Base-by-base conservation (phyloP, 2,888 invertebrate species). In the Kryphioiulus occultus region DNA sequence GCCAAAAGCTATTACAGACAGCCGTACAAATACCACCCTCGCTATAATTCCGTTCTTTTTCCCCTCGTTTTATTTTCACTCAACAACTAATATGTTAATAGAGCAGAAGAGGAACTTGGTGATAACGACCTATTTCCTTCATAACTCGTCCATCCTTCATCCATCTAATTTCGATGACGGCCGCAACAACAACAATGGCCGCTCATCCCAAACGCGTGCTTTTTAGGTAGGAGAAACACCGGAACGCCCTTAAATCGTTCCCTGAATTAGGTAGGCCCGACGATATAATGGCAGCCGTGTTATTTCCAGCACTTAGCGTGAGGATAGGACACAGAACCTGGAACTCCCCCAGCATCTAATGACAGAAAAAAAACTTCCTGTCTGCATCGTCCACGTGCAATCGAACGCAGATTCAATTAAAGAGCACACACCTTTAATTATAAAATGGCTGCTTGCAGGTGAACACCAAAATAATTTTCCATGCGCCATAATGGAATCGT, bases 101-200 rank as follows among this genome's bases (percentile, higher is more conserved):
- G 85, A 44, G 39, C 85, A 5, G 44, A 85, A 85, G 42, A 85
- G 85, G 85, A 85, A 85, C 85, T 85, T 39, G 85, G 85, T 26
- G 85, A 85, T 85, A 85, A 85, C 85, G 85, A 85, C 85, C 39
- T 42, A 85, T 85, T 85, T 85, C 85, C 85, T 44, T n/a, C 44
- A 39, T 12, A 39, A 26, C 85, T 22, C 85, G 35, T 85, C 39
- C 85, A 85, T 85, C 85, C 85, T 85, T 85, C 85, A 85, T 85
- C 85, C 85, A 85, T 39, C 85, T 85, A 85, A 85, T 85, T 85
- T 39, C 39, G 44, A 85, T 85, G 85, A 85, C 39, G 85, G 85
- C 85, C 85, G 85, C 39, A 85, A 85, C 85, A 85, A 85, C 85
- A 85, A 78, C 78, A 78, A 30, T 30, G 30, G 30, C 78, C 30